These are phyloP conservation scores for Natator depressus DNA, from an alignment of 2,113 vertebrate genomes.

Conservation along the genomic window DNA sequence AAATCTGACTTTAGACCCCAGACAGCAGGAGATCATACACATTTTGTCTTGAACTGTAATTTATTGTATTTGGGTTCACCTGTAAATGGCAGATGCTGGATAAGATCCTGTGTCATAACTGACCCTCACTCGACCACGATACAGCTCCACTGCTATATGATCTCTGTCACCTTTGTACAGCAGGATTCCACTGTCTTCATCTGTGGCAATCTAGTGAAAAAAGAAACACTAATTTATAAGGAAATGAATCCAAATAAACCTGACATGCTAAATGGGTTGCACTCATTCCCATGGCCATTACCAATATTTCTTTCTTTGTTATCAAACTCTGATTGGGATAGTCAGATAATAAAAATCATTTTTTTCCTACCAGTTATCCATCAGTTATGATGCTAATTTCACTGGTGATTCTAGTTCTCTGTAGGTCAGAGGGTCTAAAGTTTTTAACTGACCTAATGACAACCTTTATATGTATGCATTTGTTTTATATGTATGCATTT, in stretches of 20 bases:
- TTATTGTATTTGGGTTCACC: conserved; percentile 77
- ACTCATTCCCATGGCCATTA: neutral
- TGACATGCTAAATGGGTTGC: neutral
- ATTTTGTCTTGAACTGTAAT: neutral
- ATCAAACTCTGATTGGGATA: neutral
- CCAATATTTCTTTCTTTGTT: neutral
- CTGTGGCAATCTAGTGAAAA: conserved; percentile 90
- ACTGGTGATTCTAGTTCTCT: neutral
- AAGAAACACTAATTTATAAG: conserved; percentile 37
- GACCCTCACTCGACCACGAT: conserved; percentile 94
- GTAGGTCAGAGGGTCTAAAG: neutral
- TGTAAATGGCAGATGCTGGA: conserved; percentile 97
- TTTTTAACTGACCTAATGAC: neutral
- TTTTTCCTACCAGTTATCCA: neutral
- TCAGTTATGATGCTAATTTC: neutral
- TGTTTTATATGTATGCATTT: neutral
- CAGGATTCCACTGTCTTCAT: conserved; percentile 96
- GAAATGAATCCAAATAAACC: neutral
- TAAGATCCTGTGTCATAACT: conserved; percentile 95
- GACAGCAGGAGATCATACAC: neutral
- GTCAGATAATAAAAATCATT: neutral
- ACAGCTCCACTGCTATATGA: conserved; percentile 94
- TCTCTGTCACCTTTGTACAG: conserved; percentile 95
- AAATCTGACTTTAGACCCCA: neutral
- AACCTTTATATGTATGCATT: neutral